phyloP scores from a whole-genome alignment of 2,888 invertebrate genomes.

The Apotomis capreana region DNA sequence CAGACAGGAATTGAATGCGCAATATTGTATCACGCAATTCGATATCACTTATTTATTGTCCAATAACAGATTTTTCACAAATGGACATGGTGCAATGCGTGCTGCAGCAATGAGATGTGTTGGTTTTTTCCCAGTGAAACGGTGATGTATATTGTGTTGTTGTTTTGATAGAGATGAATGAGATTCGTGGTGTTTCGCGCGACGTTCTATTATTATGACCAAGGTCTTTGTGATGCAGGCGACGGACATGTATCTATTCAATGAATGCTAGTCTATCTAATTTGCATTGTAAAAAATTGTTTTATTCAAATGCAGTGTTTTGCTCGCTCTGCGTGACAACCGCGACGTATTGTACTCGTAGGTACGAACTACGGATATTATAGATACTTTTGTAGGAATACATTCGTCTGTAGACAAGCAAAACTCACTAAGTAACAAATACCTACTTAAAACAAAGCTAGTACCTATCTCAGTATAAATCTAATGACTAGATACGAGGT shows the following conservation, averaged over 20 bases:
- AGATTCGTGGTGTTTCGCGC: constrained; percentile 6
- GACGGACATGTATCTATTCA: background rate
- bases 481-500: too few species aligned
- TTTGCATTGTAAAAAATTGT: background rate
- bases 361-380: too few species aligned
- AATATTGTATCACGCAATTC: constrained; percentile 18
- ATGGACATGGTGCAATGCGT: background rate
- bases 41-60: constrained; percentile 9
- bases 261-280: background rate
- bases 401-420: too few species aligned
- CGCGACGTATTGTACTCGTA: too few species aligned
- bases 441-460: too few species aligned
- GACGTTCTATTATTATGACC: constrained; percentile 30
- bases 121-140: background rate
- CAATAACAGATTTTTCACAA: background rate
- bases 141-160: constrained; percentile 4
- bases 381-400: too few species aligned
- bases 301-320: background rate
- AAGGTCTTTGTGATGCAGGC: constrained; percentile 26
- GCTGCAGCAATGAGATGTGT: background rate
- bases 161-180: background rate
- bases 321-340: too few species aligned
- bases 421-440: too few species aligned
- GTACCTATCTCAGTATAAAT: too few species aligned
- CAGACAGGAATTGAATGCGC: background rate